Percentiles rank a stretch among this genome's conserved stretches.
phyloP scores from a whole-genome alignment of 2,888 invertebrate genomes.

The Leptodirus hochenwartii region DNA sequence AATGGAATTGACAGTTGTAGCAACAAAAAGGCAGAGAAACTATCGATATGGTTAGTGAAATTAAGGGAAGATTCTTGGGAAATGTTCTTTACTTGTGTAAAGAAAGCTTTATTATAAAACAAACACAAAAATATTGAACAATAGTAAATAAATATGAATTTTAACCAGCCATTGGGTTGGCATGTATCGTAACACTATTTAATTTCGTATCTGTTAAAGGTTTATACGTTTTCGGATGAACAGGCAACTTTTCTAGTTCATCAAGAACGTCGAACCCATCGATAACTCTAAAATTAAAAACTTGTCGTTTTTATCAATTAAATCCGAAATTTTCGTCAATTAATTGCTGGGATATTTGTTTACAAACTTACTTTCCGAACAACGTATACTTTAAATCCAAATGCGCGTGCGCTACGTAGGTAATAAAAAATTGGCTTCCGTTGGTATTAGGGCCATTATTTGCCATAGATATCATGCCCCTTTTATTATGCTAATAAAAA shows the following conservation, averaged over 20 bases:
- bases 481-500: conserved; percentile 54
- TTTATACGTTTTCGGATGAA: conserved; percentile 82
- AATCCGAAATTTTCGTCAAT: conserved; percentile 1
- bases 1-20: no score
- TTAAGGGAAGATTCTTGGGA: no score
- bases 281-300: conserved; percentile 55
- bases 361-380: conserved; percentile 71
- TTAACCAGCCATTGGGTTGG: conserved; percentile 85
- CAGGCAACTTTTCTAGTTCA: conserved; percentile 85
- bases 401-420: conserved; percentile 86
- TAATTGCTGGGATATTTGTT: no score
- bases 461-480: conserved; percentile 93
- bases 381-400: conserved; percentile 93
- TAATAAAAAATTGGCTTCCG: conserved; percentile 94
- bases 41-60: no score
- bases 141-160: conserved; percentile 8
- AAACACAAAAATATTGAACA: conserved; percentile 4
- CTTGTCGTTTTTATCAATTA: conserved; percentile 1
- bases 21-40: no score
- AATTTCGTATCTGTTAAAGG: conserved; percentile 78
- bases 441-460: conserved; percentile 97
- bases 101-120: no score
- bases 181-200: conserved; percentile 85
- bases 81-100: no score
- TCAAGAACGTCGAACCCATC: conserved; percentile 94